Conservation (phyloP, 2,888 invertebrate species). For the Branchipolynoe longqiensis region DNA sequence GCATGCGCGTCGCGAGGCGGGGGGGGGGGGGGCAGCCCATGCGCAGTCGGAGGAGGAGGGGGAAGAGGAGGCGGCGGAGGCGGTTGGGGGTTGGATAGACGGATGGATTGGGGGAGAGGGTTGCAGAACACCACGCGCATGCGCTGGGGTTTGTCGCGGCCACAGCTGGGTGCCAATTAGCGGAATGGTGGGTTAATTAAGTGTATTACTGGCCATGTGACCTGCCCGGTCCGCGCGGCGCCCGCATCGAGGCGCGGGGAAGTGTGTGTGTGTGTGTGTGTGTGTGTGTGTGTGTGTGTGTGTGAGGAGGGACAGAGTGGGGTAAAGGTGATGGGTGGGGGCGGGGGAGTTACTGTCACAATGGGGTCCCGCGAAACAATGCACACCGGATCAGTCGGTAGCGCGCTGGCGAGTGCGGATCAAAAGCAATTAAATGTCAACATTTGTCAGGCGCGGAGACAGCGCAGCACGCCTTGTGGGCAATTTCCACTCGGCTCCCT, state of each 20-base stretch:
- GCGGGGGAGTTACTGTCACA: conserved; percentile 3
- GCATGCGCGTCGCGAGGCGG: not conserved
- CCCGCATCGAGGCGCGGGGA: conserved; percentile 10
- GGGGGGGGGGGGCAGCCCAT: no score
- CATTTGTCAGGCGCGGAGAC: conserved; percentile 38
- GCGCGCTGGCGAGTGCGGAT: conserved; percentile 40
- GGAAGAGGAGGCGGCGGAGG: no score
- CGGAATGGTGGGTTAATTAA: conserved; percentile 51
- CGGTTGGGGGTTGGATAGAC: no score
- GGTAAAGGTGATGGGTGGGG: not conserved
- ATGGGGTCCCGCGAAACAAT: conserved; percentile 40
- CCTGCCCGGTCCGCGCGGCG: conserved; percentile 35
- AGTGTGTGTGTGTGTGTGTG: no score
- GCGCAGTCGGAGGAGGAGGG: no score
- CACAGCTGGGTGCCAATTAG: conserved; percentile 56
- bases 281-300: no score
- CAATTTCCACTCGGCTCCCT: conserved; percentile 22
- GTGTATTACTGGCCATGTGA: conserved; percentile 54
- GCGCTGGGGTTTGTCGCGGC: conserved; percentile 55
- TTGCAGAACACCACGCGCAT: no score
- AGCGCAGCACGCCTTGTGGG: conserved; percentile 47
- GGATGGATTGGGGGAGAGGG: no score
- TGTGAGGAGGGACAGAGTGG: no score
- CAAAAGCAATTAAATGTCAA: conserved; percentile 58
- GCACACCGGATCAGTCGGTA: conserved; percentile 41